phyloP scores from a whole-genome alignment of 2,113 vertebrate species.

The Charina bottae region DNA sequence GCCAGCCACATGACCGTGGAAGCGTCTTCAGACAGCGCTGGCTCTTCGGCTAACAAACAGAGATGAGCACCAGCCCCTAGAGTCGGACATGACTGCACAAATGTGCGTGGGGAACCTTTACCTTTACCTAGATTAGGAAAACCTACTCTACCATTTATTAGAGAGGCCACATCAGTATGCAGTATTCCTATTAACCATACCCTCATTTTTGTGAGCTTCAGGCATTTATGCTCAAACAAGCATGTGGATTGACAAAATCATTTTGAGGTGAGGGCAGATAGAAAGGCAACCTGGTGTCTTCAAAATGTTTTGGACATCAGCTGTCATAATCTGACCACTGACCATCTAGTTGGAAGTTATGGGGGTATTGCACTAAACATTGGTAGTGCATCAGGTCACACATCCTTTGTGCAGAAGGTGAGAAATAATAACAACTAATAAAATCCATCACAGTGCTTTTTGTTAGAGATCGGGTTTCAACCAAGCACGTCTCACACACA shows the following conservation, averaged over 20 bases:
- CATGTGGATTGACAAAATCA: neutral
- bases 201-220: neutral
- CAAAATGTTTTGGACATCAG: neutral
- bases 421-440: neutral
- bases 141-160: neutral
- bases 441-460: neutral
- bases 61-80: too few species aligned
- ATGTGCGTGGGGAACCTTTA: too few species aligned
- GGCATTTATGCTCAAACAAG: neutral
- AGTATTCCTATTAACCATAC: neutral
- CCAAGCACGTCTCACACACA: too few species aligned
- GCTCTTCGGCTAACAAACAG: too few species aligned
- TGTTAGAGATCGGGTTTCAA: too few species aligned
- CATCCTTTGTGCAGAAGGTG: neutral
- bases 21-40: too few species aligned
- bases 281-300: neutral
- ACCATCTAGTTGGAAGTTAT: neutral
- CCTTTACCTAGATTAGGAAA: neutral
- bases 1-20: too few species aligned
- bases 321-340: neutral
- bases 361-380: neutral
- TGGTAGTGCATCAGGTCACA: neutral
- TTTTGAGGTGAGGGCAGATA: neutral
- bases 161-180: neutral
- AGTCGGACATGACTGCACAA: too few species aligned